Conservation (phyloP, 2,113 vertebrate genomes). For the Datnioides undecimradiatus region DNA sequence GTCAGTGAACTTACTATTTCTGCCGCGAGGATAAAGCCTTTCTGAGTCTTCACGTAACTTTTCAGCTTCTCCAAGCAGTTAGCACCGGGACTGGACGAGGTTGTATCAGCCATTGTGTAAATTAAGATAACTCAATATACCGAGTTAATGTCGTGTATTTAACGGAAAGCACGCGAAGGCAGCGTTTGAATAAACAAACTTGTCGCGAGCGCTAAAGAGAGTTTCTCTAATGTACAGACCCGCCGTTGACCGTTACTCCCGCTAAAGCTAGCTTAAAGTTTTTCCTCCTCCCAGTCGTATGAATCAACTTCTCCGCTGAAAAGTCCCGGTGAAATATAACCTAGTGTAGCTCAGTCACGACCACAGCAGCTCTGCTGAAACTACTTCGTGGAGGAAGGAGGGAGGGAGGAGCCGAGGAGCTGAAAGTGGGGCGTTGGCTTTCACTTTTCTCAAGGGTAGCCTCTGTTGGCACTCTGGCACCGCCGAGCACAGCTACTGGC, state of each 20-base stretch:
- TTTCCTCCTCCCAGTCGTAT: not conserved
- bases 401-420: not conserved
- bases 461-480: not conserved
- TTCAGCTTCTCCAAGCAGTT: slow-evolving; percentile 72
- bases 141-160: too few species aligned
- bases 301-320: slow-evolving; percentile 10
- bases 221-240: not conserved
- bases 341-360: not conserved
- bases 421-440: slow-evolving; percentile 68
- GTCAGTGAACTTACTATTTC: slow-evolving; percentile 81
- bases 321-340: not conserved
- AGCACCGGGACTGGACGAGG: not conserved
- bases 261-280: rapidly evolving
- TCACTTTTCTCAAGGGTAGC: slow-evolving; percentile 32
- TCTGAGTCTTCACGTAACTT: slow-evolving; percentile 77
- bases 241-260: not conserved
- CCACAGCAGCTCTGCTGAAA: not conserved
- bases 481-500: not conserved
- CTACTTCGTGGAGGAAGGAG: not conserved
- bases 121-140: not conserved
- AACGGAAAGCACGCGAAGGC: not conserved
- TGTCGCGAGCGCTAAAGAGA: not conserved
- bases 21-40: slow-evolving; percentile 77
- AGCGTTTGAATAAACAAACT: slow-evolving; percentile 17
- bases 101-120: slow-evolving; percentile 76